A percentile compares a stretch with the other conserved stretches of the same genome.
phyloP scores from a whole-genome alignment of 2,113 vertebrate genomes.

The Excalfactoria chinensis region DNA sequence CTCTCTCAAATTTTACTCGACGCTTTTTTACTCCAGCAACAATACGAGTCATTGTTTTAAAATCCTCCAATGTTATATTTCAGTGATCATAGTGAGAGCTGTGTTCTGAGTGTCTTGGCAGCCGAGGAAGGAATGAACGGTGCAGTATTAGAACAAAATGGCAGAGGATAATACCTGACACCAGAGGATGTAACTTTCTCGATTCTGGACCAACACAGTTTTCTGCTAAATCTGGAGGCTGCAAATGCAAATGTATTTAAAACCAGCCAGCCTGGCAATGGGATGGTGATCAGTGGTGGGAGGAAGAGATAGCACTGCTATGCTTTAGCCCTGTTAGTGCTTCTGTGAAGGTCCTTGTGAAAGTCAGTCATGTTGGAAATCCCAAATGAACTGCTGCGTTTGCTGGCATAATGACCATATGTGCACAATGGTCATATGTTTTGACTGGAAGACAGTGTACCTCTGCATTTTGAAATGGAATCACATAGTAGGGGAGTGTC shows the following conservation, averaged over 20 bases:
- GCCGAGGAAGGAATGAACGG: neutral
- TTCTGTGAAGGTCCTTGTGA: neutral
- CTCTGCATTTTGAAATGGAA: slow-evolving; percentile 4
- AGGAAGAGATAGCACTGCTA: neutral
- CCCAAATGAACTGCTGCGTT: neutral
- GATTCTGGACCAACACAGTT: neutral
- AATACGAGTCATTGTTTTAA: neutral
- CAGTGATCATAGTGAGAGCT: neutral
- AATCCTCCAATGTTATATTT: neutral
- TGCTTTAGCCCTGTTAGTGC: neutral
- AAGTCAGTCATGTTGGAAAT: neutral
- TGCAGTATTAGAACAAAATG: neutral
- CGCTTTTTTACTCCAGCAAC: neutral
- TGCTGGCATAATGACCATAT: neutral
- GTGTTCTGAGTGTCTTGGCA: neutral
- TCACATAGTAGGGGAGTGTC: neutral
- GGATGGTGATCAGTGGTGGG: neutral
- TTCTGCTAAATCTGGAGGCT: neutral
- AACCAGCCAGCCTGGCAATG: neutral
- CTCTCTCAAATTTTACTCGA: neutral
- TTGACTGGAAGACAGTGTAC: neutral
- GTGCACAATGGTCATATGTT: neutral
- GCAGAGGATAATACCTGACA: neutral
- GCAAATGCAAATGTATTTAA: neutral
- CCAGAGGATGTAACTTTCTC: neutral